These are phyloP conservation scores for Dicaeum eximium DNA, from an alignment of 2,113 vertebrate species.

Conservation along the genomic window DNA sequence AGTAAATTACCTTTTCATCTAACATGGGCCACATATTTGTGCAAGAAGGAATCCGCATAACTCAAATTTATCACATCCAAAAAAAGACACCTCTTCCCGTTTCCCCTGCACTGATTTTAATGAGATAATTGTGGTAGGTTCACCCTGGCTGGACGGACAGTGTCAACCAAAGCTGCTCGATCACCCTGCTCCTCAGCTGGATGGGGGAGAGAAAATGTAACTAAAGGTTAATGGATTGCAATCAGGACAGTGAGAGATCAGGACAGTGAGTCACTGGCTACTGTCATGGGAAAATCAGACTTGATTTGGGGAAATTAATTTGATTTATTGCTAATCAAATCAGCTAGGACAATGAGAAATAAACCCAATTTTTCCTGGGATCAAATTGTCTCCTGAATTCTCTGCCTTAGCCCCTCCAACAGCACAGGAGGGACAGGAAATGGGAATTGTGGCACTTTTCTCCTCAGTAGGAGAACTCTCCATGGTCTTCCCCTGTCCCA, in stretches of 20 bases:
- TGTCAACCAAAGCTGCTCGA: not conserved
- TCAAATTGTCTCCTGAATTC: not conserved
- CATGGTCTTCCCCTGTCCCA: not conserved
- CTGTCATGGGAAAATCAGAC: rapidly evolving
- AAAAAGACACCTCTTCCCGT: not conserved
- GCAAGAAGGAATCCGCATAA: not conserved
- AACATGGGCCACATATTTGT: not conserved
- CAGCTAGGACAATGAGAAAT: not conserved
- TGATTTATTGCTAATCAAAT: not conserved
- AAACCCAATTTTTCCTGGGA: not conserved
- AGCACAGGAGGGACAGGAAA: rapidly evolving
- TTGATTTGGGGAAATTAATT: not conserved
- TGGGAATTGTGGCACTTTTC: not conserved
- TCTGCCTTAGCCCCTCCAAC: no score
- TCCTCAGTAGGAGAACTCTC: not conserved
- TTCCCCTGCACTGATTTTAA: not conserved
- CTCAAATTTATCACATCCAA: not conserved
- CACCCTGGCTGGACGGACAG: rapidly evolving
- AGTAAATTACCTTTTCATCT: not conserved
- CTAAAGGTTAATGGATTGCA: not conserved
- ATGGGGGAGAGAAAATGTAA: not conserved
- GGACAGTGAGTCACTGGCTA: not conserved
- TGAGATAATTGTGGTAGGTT: not conserved
- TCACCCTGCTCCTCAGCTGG: not conserved
- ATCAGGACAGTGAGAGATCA: not conserved